Base-by-base conservation (phyloP, 2,113 vertebrate species). In the Mustelus asterias region DNA sequence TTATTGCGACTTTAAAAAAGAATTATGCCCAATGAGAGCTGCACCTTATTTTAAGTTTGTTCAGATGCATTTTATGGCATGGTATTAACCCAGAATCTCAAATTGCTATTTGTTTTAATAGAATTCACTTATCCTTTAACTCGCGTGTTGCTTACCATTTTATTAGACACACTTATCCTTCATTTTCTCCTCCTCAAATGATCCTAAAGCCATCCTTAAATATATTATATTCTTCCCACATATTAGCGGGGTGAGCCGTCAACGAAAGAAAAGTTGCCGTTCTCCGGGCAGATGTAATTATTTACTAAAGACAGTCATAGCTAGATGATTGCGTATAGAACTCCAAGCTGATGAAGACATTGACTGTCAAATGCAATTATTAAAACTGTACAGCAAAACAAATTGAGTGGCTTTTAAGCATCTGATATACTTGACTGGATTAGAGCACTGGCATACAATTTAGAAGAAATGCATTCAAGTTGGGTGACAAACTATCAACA, bases 291-390 rank as follows among this genome's bases (percentile, higher is more conserved):
- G n/a, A 93, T 37, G 18, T 37, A 93, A 93, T 93, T 93, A 93
- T 93, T 93, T 93, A 93, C 18, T 37, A 37, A 93, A 93, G 80
- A 83, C 80, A 83, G 29, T 65, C 89, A 93, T 93, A 93, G 18
- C 18, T 63, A 90, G 9, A 65, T 93, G 37, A 93, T 33, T 93
- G 89, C 60, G n/a, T 67, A 60, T 37, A 37, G 65, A 29, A 33
- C 89, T 92, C 58, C 18, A 37, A 60, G 18, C 60, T 22, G 89
- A 93, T 67, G 89, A 93, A 93, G 89, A 65, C 54, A 92, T 63
- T 33, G 33, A 63, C 89, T 65, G 60, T 93, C 89, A 93, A 93
- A 65, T 37, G 69, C 65, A 95, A 72, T 95, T 54, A 70, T 72
- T 72, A 72, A 70, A 72, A 70, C 41, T 95, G 44, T 70, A 72